Evolutionary conservation across 2,113 vertebrate species (phyloP).

Genomic region (Menura novaehollandiae): DNA sequence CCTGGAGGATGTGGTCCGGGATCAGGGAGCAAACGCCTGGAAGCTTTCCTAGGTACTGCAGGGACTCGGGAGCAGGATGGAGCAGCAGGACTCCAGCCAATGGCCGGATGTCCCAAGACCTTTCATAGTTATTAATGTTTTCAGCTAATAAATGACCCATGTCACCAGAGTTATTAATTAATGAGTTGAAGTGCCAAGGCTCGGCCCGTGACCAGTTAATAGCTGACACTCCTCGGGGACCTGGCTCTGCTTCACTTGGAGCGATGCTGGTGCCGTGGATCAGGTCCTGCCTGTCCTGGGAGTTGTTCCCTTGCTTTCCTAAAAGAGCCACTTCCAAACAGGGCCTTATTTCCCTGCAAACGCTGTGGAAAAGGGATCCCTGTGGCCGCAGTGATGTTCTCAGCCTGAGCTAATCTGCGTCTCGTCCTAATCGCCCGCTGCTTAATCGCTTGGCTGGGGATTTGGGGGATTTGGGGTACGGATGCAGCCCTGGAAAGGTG

Average conservation of each 20-base stretch:
- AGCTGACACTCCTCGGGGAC: not conserved
- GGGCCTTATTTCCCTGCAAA: not conserved
- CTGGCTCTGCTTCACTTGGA: not conserved
- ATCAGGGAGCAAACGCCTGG: not conserved
- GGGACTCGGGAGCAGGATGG: fast-evolving
- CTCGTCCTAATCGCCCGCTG: not conserved
- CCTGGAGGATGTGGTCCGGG: not conserved
- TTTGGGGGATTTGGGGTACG: not conserved
- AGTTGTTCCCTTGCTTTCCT: not conserved
- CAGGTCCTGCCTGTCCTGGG: not conserved
- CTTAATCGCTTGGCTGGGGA: not conserved
- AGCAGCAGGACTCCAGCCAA: not conserved
- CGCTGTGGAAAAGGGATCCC: not conserved
- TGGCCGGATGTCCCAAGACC: not conserved
- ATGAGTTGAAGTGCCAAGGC: not conserved
- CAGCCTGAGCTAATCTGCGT: not conserved
- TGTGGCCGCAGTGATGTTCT: not conserved
- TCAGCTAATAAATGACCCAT: conserved; percentile 39
- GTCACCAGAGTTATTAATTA: conserved; percentile 30
- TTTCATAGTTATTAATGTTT: conserved; percentile 22
- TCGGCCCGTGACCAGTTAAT: not conserved
- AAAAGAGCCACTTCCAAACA: fast-evolving
- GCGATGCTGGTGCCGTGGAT: fast-evolving
- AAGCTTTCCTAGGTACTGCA: fast-evolving
- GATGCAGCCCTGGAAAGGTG: not conserved